Conservation (phyloP, 2,113 vertebrate species). For the Corythornis madagascariensis region DNA sequence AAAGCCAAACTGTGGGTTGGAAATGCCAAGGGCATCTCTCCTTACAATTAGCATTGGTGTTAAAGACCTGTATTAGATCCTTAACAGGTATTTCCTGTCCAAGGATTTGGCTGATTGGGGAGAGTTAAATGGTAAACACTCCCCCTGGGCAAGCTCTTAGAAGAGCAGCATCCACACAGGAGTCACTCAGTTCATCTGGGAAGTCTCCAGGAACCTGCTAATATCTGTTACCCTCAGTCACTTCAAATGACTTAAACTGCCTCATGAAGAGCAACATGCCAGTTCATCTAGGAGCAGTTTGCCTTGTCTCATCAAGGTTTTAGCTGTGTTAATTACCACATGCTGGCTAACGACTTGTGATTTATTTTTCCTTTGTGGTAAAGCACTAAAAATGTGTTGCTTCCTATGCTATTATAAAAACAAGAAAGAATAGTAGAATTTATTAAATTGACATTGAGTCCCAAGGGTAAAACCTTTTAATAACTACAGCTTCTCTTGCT, state of each 20-base stretch:
- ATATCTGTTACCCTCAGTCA: neutral
- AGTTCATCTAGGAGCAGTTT: neutral
- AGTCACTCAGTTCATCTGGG: neutral
- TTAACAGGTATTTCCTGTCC: neutral
- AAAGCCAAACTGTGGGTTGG: neutral
- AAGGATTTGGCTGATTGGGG: neutral
- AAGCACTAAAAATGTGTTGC: neutral
- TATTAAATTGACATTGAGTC: neutral
- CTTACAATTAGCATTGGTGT: neutral
- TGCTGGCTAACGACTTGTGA: neutral
- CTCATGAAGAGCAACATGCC: neutral
- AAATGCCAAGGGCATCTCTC: neutral
- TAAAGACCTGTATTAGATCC: neutral
- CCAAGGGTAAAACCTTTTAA: neutral
- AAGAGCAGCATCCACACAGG: neutral
- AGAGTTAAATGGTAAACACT: neutral
- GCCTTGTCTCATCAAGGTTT: neutral
- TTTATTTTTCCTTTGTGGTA: neutral
- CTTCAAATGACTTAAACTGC: neutral
- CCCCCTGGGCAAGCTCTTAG: neutral
- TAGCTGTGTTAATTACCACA: neutral
- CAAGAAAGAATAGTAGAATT: neutral
- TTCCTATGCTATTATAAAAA: neutral
- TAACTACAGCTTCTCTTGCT: neutral
- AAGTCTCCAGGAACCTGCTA: neutral